Percentiles rank a stretch among this genome's conserved stretches.
Conservation (phyloP, 2,113 vertebrate genomes). For the Zosterops pallidus region DNA sequence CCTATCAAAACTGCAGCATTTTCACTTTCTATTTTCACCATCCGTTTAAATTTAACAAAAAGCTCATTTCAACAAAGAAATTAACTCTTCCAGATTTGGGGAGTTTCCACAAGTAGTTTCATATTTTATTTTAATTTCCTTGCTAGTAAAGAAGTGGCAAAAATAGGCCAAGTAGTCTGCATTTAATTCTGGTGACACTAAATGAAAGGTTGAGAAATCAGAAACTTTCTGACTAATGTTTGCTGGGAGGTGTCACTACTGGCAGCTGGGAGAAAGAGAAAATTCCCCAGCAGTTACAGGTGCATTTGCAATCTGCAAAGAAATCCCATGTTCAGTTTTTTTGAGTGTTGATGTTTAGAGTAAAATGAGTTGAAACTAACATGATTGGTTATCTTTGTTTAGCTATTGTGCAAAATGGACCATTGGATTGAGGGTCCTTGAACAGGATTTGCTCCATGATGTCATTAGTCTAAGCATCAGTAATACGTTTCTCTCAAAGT, state of each 20-base stretch:
- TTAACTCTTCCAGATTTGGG: background rate
- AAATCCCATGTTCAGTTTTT: background rate
- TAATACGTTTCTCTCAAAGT: background rate
- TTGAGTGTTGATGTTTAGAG: background rate
- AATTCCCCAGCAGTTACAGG: background rate
- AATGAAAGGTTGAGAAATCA: background rate
- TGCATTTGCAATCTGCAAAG: background rate
- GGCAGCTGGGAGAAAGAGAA: background rate
- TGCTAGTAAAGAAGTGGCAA: background rate
- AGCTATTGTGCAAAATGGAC: background rate
- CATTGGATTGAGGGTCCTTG: background rate
- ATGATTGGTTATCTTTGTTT: background rate
- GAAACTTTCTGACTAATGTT: background rate
- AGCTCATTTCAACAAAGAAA: background rate
- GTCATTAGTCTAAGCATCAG: background rate
- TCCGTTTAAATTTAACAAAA: background rate
- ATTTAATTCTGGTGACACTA: background rate
- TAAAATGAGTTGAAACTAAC: background rate
- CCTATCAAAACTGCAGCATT: background rate
- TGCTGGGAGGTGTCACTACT: background rate
- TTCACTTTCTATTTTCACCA: background rate
- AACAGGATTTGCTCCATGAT: background rate
- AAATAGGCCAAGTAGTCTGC: background rate
- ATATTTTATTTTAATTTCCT: constrained; percentile 2
- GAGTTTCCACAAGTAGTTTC: background rate